Evolutionary conservation across 2,797 vertebrate genomes (phyloP), one percentile per base, ranked within the genome.

Genomic region (Mionectes olivaceus): DNA sequence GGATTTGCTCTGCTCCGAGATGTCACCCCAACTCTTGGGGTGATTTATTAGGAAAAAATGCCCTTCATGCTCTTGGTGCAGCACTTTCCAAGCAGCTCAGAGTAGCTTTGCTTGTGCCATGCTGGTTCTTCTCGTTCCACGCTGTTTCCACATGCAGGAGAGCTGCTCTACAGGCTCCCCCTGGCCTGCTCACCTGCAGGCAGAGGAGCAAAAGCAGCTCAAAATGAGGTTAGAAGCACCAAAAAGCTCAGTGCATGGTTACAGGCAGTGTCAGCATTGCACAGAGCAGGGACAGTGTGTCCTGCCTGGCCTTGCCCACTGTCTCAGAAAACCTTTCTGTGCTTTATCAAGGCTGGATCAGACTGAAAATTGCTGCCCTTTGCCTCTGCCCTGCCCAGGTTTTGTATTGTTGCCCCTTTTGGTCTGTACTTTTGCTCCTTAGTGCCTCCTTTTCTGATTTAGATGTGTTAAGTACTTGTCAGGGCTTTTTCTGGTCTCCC

Each of bases 181-280:
- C 59, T 35, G 32, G 10, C 2, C 13, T 30, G 13, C 10, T 37
- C 21, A 43, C n/a, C 53, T 79, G 7, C 27, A 64, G 33, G 32
- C 13, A 74, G 59, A 71, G 61, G 33, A 57, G 11, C 3, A 88
- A 67, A 83, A 78, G 2, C 50, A 64, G 27, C 69, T 90, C 13
- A 39, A 25, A 81, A 67, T 24, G 13, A 46, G 9, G 19, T 81
- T 19, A 32, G 57, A 47, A 53, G n/a, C 35, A 47, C 37, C 9
- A 16, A 15, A 52, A 69, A 47, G 5, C 83, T 76, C 43, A 73
- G 53, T 4, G 0, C 2, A 0, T 5, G 24, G 9, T 37, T 50
- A 13, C 9, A 76, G 83, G 19, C 63, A 32, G 17, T 6, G 0
- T 52, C 30, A 49, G 19, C 0, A 0, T 35, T 75, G 57, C 44